Evolutionary conservation across 2,797 vertebrate genomes (phyloP).

Genomic region (Furcifer pardalis): DNA sequence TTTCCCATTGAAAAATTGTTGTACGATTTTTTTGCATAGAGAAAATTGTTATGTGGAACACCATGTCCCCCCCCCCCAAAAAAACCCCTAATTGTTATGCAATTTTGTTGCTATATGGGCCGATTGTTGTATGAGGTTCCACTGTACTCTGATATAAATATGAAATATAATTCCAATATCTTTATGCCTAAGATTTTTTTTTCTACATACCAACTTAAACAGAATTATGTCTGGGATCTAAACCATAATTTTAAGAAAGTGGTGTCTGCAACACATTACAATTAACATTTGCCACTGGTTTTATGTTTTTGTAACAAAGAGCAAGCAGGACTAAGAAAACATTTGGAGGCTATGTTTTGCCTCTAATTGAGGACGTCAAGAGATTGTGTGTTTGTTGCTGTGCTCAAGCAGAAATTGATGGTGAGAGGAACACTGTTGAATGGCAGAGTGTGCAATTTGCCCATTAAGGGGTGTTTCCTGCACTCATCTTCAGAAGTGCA

Average conservation of each 20-base stretch:
- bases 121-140: no score
- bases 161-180: no score
- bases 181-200: not conserved
- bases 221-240: not conserved
- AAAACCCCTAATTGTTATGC: no score
- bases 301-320: not conserved
- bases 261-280: not conserved
- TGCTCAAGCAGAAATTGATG: constrained; percentile 7
- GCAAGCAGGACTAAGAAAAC: not conserved
- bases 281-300: not conserved
- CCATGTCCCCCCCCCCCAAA: no score
- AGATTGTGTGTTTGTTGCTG: not conserved
- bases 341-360: not conserved
- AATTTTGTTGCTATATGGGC: no score
- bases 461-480: not conserved
- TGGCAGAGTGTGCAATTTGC: not conserved
- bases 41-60: no score
- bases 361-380: not conserved
- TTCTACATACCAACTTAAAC: constrained; percentile 23
- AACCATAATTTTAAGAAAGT: not conserved
- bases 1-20: no score
- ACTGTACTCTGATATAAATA: no score
- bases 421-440: no score
- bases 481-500: not conserved
- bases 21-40: no score